Conservation (phyloP, 2,113 vertebrate genomes). For the Neolamprologus falcicula region DNA sequence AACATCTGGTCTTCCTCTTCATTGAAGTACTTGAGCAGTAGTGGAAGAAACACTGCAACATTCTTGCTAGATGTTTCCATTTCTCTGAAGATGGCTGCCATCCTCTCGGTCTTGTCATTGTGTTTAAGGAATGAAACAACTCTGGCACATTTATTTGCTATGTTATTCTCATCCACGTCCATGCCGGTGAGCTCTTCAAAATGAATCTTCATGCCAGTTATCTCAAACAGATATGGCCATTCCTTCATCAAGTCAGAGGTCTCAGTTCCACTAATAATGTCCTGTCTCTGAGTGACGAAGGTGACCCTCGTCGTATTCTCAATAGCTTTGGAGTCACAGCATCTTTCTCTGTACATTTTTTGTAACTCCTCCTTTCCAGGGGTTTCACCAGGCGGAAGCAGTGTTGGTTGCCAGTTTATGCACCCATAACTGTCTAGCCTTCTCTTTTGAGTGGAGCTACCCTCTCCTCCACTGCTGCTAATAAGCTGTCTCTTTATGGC, state of each 20-base stretch:
- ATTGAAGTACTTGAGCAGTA: not conserved
- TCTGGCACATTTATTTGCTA: not conserved
- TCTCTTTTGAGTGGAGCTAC: rapidly evolving
- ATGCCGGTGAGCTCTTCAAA: not conserved
- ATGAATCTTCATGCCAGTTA: not conserved
- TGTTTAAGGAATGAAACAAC: not conserved
- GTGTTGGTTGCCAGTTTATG: not conserved
- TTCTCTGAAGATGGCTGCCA: not conserved
- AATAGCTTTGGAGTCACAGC: not conserved
- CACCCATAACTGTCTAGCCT: not conserved
- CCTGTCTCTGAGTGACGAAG: not conserved
- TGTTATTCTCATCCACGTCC: not conserved
- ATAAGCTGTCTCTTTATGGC: not conserved
- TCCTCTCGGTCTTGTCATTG: not conserved
- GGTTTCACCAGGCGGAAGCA: rapidly evolving
- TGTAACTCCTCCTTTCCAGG: not conserved
- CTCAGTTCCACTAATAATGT: not conserved
- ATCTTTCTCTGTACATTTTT: not conserved
- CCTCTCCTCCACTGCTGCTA: not conserved
- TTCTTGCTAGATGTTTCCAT: not conserved
- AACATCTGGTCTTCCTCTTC: not conserved
- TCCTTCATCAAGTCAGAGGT: not conserved
- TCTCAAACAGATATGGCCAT: not conserved
- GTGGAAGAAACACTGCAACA: not conserved
- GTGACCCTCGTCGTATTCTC: not conserved